Evolutionary conservation across 2,888 invertebrate genomes (phyloP), one percentile per base, ranked within the genome.

Genomic region (Oxystoma pomonae): DNA sequence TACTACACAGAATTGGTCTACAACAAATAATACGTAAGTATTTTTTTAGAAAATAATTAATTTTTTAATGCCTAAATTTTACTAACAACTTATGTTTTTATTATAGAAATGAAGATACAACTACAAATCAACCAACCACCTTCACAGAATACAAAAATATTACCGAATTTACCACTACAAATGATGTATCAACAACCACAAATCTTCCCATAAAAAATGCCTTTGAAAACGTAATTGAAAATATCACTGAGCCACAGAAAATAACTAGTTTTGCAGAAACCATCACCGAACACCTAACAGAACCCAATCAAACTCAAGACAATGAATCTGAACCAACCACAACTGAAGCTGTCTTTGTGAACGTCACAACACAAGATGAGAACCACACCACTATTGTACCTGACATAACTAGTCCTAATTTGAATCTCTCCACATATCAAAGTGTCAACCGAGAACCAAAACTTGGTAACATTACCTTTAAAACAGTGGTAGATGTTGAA

Each of bases 341-440:
- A n/a, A 67, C 67, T 53, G 69, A 69, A 59, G 59, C 63, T 22
- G 60, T 65, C 3, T 68, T 70, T 55, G 60, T 70, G 16, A 66
- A 73, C 58, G 70, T 73, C 18, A 69, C 71, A 60, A 55, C 75
- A 72, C 35, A 78, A 73, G 71, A 64, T 61, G 69, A 67, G 53
- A 72, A 71, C 53, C 73, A 73, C n/a, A 76, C 73, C 9, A 75
- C 75, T 3, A 69, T 71, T 50, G 75, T 77, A 1, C 71, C 73
- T 1, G 76, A 77, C 2, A 70, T 72, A 1, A 77, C 81, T 7
- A 69, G 67, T 52, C 67, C 71, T 2, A 76, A 76, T 5, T 79
- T 80, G 0, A 81, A 77, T 65, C 69, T 78, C 20, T 65, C 69
- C 12, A 67, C 68, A 7, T 53, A 58, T n/a, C 18, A 20, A 55